Conservation (phyloP, 2,888 invertebrate species). For the Lathronympha strigana region DNA sequence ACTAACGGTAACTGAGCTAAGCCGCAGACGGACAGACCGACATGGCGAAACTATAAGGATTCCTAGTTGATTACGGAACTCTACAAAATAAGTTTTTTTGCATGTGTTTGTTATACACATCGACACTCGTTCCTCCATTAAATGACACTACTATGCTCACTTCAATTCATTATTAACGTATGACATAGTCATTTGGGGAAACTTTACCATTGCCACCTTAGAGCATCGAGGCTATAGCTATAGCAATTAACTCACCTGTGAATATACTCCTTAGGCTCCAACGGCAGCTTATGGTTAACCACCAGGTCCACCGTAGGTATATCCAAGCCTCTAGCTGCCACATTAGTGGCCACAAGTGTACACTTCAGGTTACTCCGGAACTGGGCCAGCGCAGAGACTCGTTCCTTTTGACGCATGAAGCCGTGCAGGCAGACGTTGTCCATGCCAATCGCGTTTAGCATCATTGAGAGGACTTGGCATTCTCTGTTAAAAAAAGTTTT, state of each 20-base stretch:
- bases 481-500: constrained; percentile 84
- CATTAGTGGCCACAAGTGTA: constrained; percentile 98
- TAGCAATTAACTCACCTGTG: constrained; percentile 90
- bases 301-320: constrained; percentile 98
- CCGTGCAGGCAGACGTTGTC: constrained; percentile 96
- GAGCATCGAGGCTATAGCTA: no score
- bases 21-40: no score
- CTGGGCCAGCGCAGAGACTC: constrained; percentile 92
- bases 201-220: no score
- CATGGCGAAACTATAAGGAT: no score
- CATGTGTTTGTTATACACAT: no score
- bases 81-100: no score
- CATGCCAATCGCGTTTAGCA: constrained; percentile 93
- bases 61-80: no score
- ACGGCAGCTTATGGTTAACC: constrained; percentile 97
- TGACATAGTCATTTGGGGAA: neutral
- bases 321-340: constrained; percentile 97
- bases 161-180: neutral
- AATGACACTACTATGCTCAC: neutral
- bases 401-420: constrained; percentile 94
- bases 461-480: constrained; percentile 95
- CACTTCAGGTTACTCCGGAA: constrained; percentile 95
- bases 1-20: no score
- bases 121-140: no score
- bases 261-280: constrained; percentile 96